phyloP scores from a whole-genome alignment of 1,140 invertebrate species.

The Aphidius gifuensis region DNA sequence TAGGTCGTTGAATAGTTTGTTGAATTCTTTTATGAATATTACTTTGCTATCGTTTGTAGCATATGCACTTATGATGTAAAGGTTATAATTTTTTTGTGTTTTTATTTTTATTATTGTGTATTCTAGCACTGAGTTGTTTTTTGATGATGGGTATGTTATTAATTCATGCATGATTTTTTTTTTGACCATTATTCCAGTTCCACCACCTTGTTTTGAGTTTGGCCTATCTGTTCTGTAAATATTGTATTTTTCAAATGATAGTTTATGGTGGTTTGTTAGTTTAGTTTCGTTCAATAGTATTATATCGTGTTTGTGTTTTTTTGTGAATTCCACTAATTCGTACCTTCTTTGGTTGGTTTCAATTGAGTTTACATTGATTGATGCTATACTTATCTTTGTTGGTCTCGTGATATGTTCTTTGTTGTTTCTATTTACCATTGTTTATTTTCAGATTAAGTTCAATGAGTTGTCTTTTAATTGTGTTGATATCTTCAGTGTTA shows the following conservation, averaged over 20 bases:
- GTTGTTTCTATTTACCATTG: neutral
- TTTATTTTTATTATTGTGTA: slow-evolving; percentile 41
- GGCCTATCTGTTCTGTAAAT: slow-evolving; percentile 17
- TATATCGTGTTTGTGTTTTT: slow-evolving; percentile 14
- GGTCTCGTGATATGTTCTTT: neutral
- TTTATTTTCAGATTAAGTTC: neutral
- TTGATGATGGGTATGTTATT: neutral
- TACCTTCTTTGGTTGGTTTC: slow-evolving; percentile 1
- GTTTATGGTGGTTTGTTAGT: slow-evolving; percentile 12
- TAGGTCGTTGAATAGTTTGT: slow-evolving; percentile 4
- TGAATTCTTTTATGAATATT: slow-evolving; percentile 11
- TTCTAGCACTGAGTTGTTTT: slow-evolving; percentile 11
- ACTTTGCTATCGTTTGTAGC: neutral
- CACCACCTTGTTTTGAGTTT: neutral
- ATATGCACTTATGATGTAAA: slow-evolving; percentile 15
- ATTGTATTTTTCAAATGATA: slow-evolving; percentile 10
- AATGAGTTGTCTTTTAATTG: neutral
- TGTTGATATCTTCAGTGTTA: neutral
- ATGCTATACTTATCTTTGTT: neutral
- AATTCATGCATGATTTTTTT: slow-evolving; percentile 1
- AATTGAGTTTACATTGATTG: slow-evolving; percentile 23
- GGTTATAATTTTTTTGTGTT: neutral
- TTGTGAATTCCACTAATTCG: slow-evolving; percentile 2
- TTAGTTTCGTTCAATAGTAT: slow-evolving; percentile 18
- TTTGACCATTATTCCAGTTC: slow-evolving; percentile 17